Evolutionary conservation across 1,140 invertebrate genomes (phyloP).

Genomic region (Camponotus pennsylvanicus): DNA sequence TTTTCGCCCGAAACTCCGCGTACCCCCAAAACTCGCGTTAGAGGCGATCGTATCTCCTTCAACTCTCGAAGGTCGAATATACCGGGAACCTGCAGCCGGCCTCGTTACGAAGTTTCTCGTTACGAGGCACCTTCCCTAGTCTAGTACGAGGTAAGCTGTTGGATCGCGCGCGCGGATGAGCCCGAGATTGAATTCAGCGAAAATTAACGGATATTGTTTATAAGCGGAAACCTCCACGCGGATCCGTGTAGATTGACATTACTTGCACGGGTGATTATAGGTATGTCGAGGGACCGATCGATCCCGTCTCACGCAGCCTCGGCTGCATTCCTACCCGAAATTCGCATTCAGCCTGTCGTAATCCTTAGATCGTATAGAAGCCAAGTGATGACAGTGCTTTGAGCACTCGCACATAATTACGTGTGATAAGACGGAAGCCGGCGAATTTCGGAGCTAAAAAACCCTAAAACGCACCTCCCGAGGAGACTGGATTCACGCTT

Average conservation of each 20-base stretch:
- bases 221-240: conserved; percentile 38
- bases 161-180: conserved; percentile 39
- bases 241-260: conserved; percentile 54
- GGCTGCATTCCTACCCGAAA: conserved; percentile 33
- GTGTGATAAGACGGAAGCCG: conserved; percentile 42
- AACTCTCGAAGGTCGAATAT: conserved; percentile 59
- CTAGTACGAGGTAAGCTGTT: conserved; percentile 33
- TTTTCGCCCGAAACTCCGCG: conserved; percentile 26
- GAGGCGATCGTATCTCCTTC: conserved; percentile 56
- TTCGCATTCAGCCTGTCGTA: conserved; percentile 33
- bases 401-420: conserved; percentile 50
- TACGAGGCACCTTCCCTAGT: conserved; percentile 40
- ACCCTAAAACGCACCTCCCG: not conserved
- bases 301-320: conserved; percentile 38
- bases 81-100: conserved; percentile 32
- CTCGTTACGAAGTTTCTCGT: conserved; percentile 68
- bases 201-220: conserved; percentile 72
- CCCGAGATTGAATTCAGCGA: conserved; percentile 64
- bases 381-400: conserved; percentile 44
- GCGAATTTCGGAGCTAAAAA: conserved; percentile 16
- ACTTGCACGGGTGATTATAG: conserved; percentile 64
- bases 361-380: conserved; percentile 46
- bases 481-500: conserved; percentile 1
- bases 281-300: conserved; percentile 45
- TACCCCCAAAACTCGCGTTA: not conserved